phyloP scores from a whole-genome alignment of 2,797 vertebrate species.

The Pseudochromis fuscus region DNA sequence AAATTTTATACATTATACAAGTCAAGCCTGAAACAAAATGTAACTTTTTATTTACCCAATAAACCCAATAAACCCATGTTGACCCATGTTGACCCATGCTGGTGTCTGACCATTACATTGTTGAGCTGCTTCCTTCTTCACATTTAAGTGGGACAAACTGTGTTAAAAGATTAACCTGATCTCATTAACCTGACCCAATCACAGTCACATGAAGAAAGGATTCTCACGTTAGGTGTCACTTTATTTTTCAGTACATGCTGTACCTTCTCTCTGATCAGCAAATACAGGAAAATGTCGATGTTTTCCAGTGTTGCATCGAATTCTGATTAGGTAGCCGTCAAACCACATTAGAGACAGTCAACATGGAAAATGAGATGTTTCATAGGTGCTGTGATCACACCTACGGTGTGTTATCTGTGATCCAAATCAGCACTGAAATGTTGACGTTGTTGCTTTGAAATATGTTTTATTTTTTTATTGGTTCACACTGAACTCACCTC shows the following conservation, averaged over 20 bases:
- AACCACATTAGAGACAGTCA: not conserved
- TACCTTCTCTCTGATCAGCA: not conserved
- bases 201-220: not conserved
- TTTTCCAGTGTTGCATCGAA: not conserved
- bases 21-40: not conserved
- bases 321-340: not conserved
- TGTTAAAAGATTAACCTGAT: constrained; percentile 17
- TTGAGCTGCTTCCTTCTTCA: not conserved
- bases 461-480: not conserved
- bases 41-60: too few relatives aligned
- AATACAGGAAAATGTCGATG: not conserved
- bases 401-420: constrained; percentile 5
- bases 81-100: not conserved
- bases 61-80: not conserved
- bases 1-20: not conserved
- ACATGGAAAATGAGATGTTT: not conserved
- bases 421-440: not conserved
- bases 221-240: not conserved
- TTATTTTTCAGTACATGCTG: constrained; percentile 6
- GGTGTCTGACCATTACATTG: not conserved
- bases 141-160: not conserved
- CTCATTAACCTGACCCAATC: constrained; percentile 26
- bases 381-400: constrained; percentile 15
- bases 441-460: constrained; percentile 2
- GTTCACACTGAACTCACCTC: not conserved